Evolutionary conservation across 1,140 invertebrate genomes (phyloP), one percentile per base, ranked within the genome.

Genomic region (Brachionus plicatilis): DNA sequence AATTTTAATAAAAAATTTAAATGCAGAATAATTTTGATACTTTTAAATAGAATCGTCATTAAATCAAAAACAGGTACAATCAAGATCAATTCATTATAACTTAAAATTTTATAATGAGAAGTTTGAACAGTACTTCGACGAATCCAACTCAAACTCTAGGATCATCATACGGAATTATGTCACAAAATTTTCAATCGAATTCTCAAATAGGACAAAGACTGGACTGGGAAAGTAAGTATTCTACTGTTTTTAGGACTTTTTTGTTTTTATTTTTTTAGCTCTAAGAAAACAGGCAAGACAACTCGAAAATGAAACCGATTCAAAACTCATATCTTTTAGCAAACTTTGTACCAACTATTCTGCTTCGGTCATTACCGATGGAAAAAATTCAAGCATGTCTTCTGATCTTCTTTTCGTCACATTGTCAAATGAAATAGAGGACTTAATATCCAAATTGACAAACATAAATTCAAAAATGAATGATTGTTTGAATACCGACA

Each of bases 231-330:
- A 50, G 72, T 76, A 76, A 50, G 43, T 4, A 4, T 14, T 76
- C 9, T 20, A 24, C 11, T 0, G 43, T 8, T 12, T 75, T 45
- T 11, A 20, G 20, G 24, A 37, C 7, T n/a, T 9, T 8, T 14
- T 33, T 14, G 27, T 3, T 11, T 5, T 8, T 0, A 29, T 7
- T 9, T 75, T 53, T 76, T 47, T 14, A 47, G 24, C 24, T 76
- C 41, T 50, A 2, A 91, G 96, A 66, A 96, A 96, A 88, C 94
- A 96, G 90, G 96, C 96, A 0, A 91, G 96, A 84, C 93, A 94
- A 85, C 90, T 98, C 33, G 97, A 98, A 91, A 98, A 97, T 92
- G 96, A 98, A 89, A 96, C 98, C 85, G 96, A 98, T 90, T 91
- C 95, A 3, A 98, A 98, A 89, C 90, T 99, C 72, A 95, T 97